phyloP scores from a whole-genome alignment of 1,140 invertebrate genomes.

The Conopomorpha cramerella region DNA sequence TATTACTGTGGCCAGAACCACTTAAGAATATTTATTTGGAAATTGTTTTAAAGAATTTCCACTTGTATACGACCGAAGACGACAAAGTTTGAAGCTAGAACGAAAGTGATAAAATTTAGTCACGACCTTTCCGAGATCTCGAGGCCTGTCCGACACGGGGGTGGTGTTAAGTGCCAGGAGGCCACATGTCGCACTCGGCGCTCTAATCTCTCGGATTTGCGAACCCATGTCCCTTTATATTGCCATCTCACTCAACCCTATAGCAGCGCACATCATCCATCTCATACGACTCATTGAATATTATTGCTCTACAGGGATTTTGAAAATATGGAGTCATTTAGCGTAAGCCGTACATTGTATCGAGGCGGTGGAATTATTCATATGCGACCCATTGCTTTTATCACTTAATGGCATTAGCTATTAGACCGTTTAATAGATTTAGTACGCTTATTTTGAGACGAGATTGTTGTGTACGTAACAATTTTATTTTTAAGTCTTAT shows the following conservation, averaged over 20 bases:
- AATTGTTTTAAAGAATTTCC: too few relatives aligned
- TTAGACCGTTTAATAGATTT: constrained; percentile 52
- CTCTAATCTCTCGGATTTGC: constrained; percentile 57
- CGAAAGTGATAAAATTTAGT: too few relatives aligned
- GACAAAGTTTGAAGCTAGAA: too few relatives aligned
- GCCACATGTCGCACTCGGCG: constrained; percentile 56
- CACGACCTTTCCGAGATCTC: too few relatives aligned
- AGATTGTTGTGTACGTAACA: too few relatives aligned
- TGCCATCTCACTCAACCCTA: constrained; percentile 23
- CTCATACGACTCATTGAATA: constrained; percentile 55
- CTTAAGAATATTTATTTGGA: too few relatives aligned
- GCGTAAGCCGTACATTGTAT: constrained; percentile 56
- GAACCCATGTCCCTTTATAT: constrained; percentile 38
- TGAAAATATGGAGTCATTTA: constrained; percentile 62
- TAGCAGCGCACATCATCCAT: constrained; percentile 24
- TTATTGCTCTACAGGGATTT: constrained; percentile 62
- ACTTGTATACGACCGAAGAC: too few relatives aligned
- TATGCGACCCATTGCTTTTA: constrained; percentile 50
- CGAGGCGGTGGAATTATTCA: constrained; percentile 55
- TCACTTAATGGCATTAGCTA: constrained; percentile 59
- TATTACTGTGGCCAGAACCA: too few relatives aligned
- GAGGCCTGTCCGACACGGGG: constrained; percentile 11
- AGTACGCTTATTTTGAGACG: too few relatives aligned
- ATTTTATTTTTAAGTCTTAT: not conserved
- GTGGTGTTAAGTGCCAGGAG: constrained; percentile 48